Percentiles rank a stretch among this genome's conserved stretches.
Conservation (phyloP, 2,888 invertebrate genomes). For the Andrena bucephala region DNA sequence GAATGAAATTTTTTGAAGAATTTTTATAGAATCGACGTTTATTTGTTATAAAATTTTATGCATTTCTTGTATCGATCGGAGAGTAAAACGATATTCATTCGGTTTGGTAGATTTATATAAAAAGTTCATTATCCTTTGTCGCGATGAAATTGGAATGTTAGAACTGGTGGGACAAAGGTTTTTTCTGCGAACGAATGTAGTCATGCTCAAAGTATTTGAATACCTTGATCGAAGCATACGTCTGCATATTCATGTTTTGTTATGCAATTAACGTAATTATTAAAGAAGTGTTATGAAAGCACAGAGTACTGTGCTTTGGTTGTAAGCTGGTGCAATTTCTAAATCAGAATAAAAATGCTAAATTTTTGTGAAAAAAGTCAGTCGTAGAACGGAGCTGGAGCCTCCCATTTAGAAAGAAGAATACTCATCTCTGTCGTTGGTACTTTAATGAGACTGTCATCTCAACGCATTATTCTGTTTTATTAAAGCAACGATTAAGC, state of each 20-base stretch:
- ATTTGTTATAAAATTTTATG: conserved; percentile 53
- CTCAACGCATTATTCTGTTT: conserved; percentile 57
- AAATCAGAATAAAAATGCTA: conserved; percentile 17
- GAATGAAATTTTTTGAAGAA: not conserved
- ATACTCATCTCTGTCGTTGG: conserved; percentile 66
- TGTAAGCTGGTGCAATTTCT: conserved; percentile 50
- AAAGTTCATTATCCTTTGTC: conserved; percentile 10
- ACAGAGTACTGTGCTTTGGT: conserved; percentile 23
- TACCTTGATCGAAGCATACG: not conserved
- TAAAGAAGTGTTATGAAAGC: conserved; percentile 19
- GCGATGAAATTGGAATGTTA: conserved; percentile 22
- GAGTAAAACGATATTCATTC: conserved; percentile 36
- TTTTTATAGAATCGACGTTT: conserved; percentile 24
- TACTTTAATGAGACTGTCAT: conserved; percentile 69
- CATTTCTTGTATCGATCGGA: conserved; percentile 45
- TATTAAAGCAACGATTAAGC: conserved; percentile 46
- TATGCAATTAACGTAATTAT: conserved; percentile 25
- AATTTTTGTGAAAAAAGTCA: conserved; percentile 7
- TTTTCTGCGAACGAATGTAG: conserved; percentile 10
- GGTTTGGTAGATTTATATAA: conserved; percentile 32
- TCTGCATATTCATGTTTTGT: conserved; percentile 1
- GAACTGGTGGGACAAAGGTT: conserved; percentile 37
- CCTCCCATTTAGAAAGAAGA: conserved; percentile 42
- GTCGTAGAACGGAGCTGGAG: conserved; percentile 45
- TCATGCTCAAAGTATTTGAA: too few relatives aligned